A percentile compares a stretch with the other conserved stretches of the same genome.
Evolutionary conservation across 1,140 invertebrate species (phyloP).

Genomic region (Leptinotarsa defecta): DNA sequence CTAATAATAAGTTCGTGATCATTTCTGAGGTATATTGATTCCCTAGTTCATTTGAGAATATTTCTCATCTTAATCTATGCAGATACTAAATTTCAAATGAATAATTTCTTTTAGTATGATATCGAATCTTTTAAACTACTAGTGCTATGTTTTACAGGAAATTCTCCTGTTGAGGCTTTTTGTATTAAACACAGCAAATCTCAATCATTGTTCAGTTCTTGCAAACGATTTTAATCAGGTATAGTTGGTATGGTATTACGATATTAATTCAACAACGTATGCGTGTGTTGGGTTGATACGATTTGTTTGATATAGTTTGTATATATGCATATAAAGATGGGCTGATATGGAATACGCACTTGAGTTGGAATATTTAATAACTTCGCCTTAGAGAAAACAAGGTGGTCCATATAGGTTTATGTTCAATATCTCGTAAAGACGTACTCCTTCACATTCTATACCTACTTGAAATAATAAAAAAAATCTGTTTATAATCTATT

Average conservation of each 20-base stretch:
- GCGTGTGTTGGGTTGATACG: slow-evolving; percentile 25
- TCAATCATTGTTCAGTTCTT: not conserved
- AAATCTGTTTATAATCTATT: too few species aligned
- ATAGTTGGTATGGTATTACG: slow-evolving; percentile 33
- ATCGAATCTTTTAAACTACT: too few species aligned
- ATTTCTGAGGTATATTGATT: too few species aligned
- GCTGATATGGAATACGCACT: slow-evolving; percentile 30
- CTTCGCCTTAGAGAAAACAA: slow-evolving; percentile 6
- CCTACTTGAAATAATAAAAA: too few species aligned
- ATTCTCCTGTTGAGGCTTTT: not conserved
- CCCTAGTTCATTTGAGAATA: too few species aligned
- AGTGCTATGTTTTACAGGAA: too few species aligned
- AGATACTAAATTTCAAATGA: too few species aligned
- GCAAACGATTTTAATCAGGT: slow-evolving; percentile 17
- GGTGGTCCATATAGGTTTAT: slow-evolving; percentile 3
- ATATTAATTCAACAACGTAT: slow-evolving; percentile 30
- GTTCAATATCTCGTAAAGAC: too few species aligned
- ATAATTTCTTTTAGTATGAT: too few species aligned
- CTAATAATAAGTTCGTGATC: too few species aligned
- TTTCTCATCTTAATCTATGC: too few species aligned
- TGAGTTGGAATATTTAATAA: slow-evolving; percentile 18
- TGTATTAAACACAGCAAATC: not conserved
- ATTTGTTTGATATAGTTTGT: slow-evolving; percentile 32
- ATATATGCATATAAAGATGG: slow-evolving; percentile 25
- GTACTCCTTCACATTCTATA: too few species aligned